Percentiles rank a stretch among this genome's conserved stretches.
Evolutionary conservation across 2,113 vertebrate species (phyloP).

Genomic region (Rhinogobius similis): DNA sequence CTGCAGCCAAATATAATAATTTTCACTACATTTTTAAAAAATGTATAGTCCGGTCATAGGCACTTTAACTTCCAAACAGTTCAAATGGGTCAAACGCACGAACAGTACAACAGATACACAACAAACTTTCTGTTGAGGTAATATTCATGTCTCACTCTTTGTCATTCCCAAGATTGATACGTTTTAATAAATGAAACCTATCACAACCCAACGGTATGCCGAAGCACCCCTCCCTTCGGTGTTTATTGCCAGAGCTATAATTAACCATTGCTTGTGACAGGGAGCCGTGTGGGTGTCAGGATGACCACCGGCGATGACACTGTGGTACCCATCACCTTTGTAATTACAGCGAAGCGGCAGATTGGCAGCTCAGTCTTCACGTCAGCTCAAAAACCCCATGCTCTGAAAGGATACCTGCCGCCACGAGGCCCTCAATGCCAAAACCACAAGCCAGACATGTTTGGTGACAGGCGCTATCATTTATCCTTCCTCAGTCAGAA

Average conservation of each 20-base stretch:
- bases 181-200: conserved; percentile 59
- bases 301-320: conserved; percentile 78
- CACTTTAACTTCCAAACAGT: no score
- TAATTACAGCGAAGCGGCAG: conserved; percentile 72
- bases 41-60: no score
- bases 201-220: conserved; percentile 29
- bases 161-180: conserved; percentile 59
- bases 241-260: conserved; percentile 44
- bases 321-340: conserved; percentile 62
- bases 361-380: conserved; percentile 69
- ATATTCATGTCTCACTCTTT: conserved; percentile 30
- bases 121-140: conserved; percentile 7
- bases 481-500: conserved; percentile 51
- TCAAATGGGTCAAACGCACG: neutral
- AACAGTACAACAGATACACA: neutral
- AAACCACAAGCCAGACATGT: conserved; percentile 58
- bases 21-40: no score
- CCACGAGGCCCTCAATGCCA: conserved; percentile 4
- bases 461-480: conserved; percentile 54
- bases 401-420: conserved; percentile 9
- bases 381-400: conserved; percentile 13
- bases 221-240: conserved; percentile 9
- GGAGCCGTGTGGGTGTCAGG: conserved; percentile 55
- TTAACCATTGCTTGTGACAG: conserved; percentile 60
- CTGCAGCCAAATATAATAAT: no score